These are phyloP conservation scores for Drosophila rellima DNA, from an alignment of 2,888 invertebrate genomes.

Conservation along the genomic window DNA sequence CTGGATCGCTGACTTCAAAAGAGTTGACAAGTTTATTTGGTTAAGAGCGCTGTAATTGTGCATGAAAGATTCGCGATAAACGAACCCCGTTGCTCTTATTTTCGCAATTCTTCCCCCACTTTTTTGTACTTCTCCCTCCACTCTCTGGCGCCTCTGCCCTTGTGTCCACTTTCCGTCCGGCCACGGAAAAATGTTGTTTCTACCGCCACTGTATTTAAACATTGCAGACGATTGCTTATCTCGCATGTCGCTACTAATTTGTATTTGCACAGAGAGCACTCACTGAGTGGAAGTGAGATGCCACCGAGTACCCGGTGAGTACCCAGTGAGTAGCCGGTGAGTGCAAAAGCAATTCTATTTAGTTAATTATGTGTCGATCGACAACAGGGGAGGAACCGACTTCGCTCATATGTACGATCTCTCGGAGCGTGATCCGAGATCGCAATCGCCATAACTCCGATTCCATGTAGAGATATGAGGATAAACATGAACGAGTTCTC, in stretches of 20 bases:
- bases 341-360: conserved; percentile 28
- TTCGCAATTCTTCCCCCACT: conserved; percentile 13
- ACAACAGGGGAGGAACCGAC: background rate
- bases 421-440: conserved; percentile 16
- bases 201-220: conserved; percentile 33
- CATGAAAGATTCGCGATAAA: conserved; percentile 65
- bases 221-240: conserved; percentile 64
- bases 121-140: background rate
- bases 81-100: conserved; percentile 24
- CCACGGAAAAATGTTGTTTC: conserved; percentile 59
- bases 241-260: conserved; percentile 72
- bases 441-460: conserved; percentile 2
- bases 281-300: conserved; percentile 10
- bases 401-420: conserved; percentile 3
- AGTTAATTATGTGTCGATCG: conserved; percentile 57
- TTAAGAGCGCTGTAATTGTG: conserved; percentile 59
- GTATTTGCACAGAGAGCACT: conserved; percentile 46
- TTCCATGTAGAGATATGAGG: conserved; percentile 15
- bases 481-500: conserved; percentile 31
- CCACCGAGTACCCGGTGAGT: conserved; percentile 7
- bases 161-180: conserved; percentile 5
- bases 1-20: conserved; percentile 13
- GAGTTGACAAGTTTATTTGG: conserved; percentile 36
- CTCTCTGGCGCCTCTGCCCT: background rate
- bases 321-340: background rate